Evolutionary conservation across 2,888 invertebrate genomes (phyloP), one percentile per base, ranked within the genome.

Genomic region (Coelopa pilipes): DNA sequence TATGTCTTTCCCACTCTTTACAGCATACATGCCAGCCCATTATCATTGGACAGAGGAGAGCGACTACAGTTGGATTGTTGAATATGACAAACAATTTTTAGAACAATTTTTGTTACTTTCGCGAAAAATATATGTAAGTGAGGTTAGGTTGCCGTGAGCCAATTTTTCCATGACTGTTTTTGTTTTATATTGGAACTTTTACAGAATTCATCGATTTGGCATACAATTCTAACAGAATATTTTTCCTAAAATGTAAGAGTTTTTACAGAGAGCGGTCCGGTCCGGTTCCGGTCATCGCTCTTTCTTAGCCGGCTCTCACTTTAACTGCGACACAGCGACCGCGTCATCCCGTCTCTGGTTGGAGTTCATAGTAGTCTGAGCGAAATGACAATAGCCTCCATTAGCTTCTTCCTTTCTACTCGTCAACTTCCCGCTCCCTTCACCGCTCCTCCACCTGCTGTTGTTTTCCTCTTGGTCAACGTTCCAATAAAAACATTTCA

Each of bases 71-170:
- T 21, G n/a, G 4, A 15, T 12, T 19, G 21, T 19, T 12, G 53
- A 65, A 65, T 62, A 53, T 72, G 50, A 65, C 49, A 63, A 71
- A 70, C 62, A 67, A 24, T 67, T 72, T 72, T 60, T 50, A 57
- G 66, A 72, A 74, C 73, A 77, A 76, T 75, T 76, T 76, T 75
- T 71, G 65, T 34, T 68, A 62, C 12, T 71, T 74, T 68, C 63
- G 59, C 45, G 45, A 55, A 65, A 70, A 34, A 69, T 53, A 47
- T 70, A 73, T 70, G 72, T 70, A 73, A 70, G 67, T 75, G 74
- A 74, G 72, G 73, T 78, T 75, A 75, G 76, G 77, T 76, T 75
- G 76, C 50, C 74, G 57, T 4, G 57, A 11, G 17, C 57, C 57
- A 57, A 21, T 57, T 57, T 57, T 57, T 57, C 34, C 34, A 34